A percentile compares a stretch with the other conserved stretches of the same genome.
Evolutionary conservation across 2,888 invertebrate genomes (phyloP).

Genomic region (Parthenolecanium corni): DNA sequence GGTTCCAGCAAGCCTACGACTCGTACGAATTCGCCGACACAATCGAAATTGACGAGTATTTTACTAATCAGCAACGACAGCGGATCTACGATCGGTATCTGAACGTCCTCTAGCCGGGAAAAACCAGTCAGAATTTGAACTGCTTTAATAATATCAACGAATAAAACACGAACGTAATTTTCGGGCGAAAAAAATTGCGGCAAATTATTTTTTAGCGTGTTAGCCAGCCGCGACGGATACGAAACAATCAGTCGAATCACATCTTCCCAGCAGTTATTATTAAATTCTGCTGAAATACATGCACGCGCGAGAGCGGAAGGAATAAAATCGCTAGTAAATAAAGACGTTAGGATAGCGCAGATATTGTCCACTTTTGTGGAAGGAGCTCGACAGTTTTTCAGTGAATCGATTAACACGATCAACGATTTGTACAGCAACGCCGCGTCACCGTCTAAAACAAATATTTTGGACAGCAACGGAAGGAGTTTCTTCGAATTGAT

Average conservation of each 20-base stretch:
- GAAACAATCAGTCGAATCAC: constrained; percentile 53
- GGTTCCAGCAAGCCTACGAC: constrained; percentile 47
- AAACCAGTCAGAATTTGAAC: constrained; percentile 36
- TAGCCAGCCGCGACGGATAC: constrained; percentile 59
- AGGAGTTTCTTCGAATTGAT: constrained; percentile 7
- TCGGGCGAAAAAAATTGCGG: constrained; percentile 48
- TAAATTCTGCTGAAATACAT: constrained; percentile 22
- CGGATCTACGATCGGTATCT: constrained; percentile 36
- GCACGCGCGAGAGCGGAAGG: constrained; percentile 17
- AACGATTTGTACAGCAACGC: constrained; percentile 18
- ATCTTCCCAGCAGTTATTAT: constrained; percentile 40
- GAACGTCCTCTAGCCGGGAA: neutral
- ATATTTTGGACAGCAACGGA: constrained; percentile 21
- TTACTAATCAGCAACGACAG: constrained; percentile 35
- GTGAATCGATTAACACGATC: neutral
- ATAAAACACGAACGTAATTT: constrained; percentile 47
- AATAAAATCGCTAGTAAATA: constrained; percentile 30
- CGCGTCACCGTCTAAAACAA: constrained; percentile 28
- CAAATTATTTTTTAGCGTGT: constrained; percentile 47
- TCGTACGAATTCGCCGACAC: constrained; percentile 37
- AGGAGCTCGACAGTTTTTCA: constrained; percentile 4
- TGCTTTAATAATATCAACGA: constrained; percentile 49
- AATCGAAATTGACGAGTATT: constrained; percentile 24
- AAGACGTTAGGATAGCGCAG: constrained; percentile 4
- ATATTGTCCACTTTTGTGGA: constrained; percentile 24